These are phyloP conservation scores for Pelagia noctiluca DNA, from an alignment of 30 jellyfish, hydroid and myxozoan species.

Conservation along the genomic window DNA sequence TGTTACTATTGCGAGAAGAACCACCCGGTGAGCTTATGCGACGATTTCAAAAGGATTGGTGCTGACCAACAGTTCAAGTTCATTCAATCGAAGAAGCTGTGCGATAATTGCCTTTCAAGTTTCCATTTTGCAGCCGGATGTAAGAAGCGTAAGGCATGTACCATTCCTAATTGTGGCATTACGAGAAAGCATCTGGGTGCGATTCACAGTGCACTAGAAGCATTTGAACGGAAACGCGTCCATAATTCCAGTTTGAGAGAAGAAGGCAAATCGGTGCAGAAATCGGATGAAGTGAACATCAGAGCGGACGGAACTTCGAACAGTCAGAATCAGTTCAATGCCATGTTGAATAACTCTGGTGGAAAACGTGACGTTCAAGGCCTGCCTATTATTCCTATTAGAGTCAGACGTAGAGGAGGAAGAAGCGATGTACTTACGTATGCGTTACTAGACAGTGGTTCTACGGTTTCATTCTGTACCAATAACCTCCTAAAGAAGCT, in stretches of 20 bases:
- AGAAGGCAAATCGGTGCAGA: neutral
- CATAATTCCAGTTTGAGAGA: neutral
- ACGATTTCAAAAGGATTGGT: slow-evolving; percentile 18
- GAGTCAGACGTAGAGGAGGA: slow-evolving; percentile 34
- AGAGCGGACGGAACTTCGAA: neutral
- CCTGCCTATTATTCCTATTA: slow-evolving; percentile 51
- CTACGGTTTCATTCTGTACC: slow-evolving; percentile 35
- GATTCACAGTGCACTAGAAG: slow-evolving; percentile 35
- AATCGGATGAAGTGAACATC: slow-evolving; percentile 11
- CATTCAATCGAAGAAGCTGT: slow-evolving; percentile 27
- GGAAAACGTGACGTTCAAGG: slow-evolving; percentile 34
- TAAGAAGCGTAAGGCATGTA: slow-evolving; percentile 43
- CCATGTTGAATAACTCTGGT: slow-evolving; percentile 5
- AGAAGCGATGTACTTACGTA: slow-evolving; percentile 18
- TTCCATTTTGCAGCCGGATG: slow-evolving; percentile 51
- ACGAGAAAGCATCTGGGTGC: slow-evolving; percentile 48
- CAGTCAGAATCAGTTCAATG: slow-evolving; percentile 39
- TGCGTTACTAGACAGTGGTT: slow-evolving; percentile 33
- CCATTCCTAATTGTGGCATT: slow-evolving; percentile 20
- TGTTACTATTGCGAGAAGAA: slow-evolving; percentile 41
- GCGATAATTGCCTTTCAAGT: slow-evolving; percentile 53
- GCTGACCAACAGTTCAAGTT: slow-evolving; percentile 35
- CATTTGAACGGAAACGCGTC: slow-evolving; percentile 31
- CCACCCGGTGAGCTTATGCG: slow-evolving; percentile 48
- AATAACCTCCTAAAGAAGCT: slow-evolving; percentile 16